Evolutionary conservation across 1,140 invertebrate species (phyloP).

Genomic region (Drosophila hydei): DNA sequence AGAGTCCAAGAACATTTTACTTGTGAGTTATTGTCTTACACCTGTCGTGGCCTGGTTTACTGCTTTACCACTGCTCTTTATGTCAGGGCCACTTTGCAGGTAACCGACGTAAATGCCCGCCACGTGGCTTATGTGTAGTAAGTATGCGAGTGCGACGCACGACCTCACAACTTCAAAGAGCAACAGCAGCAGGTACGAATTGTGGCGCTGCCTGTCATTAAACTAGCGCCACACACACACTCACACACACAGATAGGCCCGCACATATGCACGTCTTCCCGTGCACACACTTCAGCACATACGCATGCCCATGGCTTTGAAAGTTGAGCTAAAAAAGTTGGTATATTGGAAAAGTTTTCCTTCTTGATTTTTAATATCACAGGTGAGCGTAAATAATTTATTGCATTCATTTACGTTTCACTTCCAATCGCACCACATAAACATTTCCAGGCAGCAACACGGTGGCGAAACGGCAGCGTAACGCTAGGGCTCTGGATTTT

Average conservation of each 20-base stretch:
- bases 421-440: conserved; percentile 79
- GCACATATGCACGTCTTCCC: conserved; percentile 9
- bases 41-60: conserved; percentile 3
- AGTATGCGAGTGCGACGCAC: conserved; percentile 25
- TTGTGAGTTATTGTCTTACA: conserved; percentile 22
- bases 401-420: conserved; percentile 83
- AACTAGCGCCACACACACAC: conserved; percentile 51
- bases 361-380: conserved; percentile 83
- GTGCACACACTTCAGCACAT: conserved; percentile 25
- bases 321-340: conserved; percentile 70
- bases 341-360: conserved; percentile 83
- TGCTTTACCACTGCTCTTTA: conserved; percentile 2
- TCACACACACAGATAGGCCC: conserved; percentile 16
- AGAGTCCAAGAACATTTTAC: neutral
- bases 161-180: conserved; percentile 68
- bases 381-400: conserved; percentile 83
- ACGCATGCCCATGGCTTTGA: conserved; percentile 45
- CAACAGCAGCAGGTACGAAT: conserved; percentile 42
- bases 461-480: neutral
- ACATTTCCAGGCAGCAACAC: conserved; percentile 50
- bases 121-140: conserved; percentile 65
- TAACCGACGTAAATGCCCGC: conserved; percentile 8
- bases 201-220: conserved; percentile 66
- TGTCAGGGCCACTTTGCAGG: conserved; percentile 6
- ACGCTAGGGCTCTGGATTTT: conserved; percentile 44